These are phyloP conservation scores for Sussaba pulchella DNA, from an alignment of 2,888 invertebrate genomes.

Conservation along the genomic window DNA sequence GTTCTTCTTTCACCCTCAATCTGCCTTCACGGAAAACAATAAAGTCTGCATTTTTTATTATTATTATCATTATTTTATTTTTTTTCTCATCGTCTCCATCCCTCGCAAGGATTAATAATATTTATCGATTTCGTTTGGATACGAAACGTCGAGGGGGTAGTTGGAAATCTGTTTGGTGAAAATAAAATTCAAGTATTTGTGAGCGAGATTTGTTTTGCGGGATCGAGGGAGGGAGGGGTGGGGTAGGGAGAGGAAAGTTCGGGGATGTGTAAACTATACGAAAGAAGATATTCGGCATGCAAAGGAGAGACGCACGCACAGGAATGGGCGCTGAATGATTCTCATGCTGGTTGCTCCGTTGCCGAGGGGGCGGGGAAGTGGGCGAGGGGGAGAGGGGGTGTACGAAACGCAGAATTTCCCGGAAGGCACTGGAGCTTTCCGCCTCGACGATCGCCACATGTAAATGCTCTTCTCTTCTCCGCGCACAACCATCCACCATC, in stretches of 20 bases:
- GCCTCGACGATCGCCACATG: constrained; percentile 82
- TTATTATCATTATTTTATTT: neutral
- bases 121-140: constrained; percentile 24
- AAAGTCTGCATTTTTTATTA: constrained; percentile 5
- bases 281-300: constrained; percentile 25
- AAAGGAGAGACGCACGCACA: constrained; percentile 19
- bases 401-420: constrained; percentile 57
- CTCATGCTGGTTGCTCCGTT: neutral
- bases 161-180: constrained; percentile 3
- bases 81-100: neutral
- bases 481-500: constrained; percentile 61
- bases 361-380: neutral
- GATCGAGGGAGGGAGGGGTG: neutral
- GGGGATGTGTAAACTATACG: constrained; percentile 9
- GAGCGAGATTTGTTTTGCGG: constrained; percentile 12
- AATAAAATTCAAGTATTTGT: constrained; percentile 21
- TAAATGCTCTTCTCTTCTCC: constrained; percentile 78
- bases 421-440: constrained; percentile 72
- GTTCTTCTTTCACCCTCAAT: constrained; percentile 15
- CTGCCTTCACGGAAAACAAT: constrained; percentile 1
- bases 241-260: neutral
- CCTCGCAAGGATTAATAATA: constrained; percentile 20
- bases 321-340: constrained; percentile 47
- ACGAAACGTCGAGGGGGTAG: constrained; percentile 1
- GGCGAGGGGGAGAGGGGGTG: neutral